Base-by-base conservation (phyloP, 2,888 invertebrate species). In the Apotomis turbidana region DNA sequence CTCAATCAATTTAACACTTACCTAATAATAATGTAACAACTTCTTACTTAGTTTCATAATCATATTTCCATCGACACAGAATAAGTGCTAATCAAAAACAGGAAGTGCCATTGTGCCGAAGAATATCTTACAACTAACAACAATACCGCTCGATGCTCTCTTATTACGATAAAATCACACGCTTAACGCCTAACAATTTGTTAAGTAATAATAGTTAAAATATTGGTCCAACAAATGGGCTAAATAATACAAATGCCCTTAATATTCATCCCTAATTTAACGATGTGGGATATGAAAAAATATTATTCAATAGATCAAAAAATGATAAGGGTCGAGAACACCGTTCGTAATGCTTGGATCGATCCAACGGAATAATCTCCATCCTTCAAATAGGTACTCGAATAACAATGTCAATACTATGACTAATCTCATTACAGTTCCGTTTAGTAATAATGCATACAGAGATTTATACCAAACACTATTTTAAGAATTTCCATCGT, bases 211-310 rank as follows among this genome's bases (percentile, higher is more conserved):
- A 91, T 93, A 93, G 92, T 93, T 91, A 93, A 93, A 93, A 93
- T 93, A 93, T 93, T 93, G 93, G 93, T 93, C 93, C 93, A 93
- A 93, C 93, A 93, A 93, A 93, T 93, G 93, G 93, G 93, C 93
- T 93, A 93, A 93, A 93, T 93, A 93, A 93, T 93, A 93, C 93
- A 92, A 92, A 93, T 90, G 93, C 93, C 93, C 93, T 90, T 90
- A 93, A 92, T 93, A 93, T 92, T 91, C 93, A 92, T 93, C 93
- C 93, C 93, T 91, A 91, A 92, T 91, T 92, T 90, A 93, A 93
- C 93, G 91, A 92, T 85, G 87, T 87, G 93, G 93, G 93, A 93
- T 91, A 91, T 93, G 93, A 92, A 93, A 92, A 93, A 91, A 91
- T 93, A 92, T 92, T 92, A 92, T 92, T 92, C 89, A 93, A 92